Evolutionary conservation across 2,113 vertebrate genomes (phyloP), one percentile per base, ranked within the genome.

Genomic region (Gopherus flavomarginatus): DNA sequence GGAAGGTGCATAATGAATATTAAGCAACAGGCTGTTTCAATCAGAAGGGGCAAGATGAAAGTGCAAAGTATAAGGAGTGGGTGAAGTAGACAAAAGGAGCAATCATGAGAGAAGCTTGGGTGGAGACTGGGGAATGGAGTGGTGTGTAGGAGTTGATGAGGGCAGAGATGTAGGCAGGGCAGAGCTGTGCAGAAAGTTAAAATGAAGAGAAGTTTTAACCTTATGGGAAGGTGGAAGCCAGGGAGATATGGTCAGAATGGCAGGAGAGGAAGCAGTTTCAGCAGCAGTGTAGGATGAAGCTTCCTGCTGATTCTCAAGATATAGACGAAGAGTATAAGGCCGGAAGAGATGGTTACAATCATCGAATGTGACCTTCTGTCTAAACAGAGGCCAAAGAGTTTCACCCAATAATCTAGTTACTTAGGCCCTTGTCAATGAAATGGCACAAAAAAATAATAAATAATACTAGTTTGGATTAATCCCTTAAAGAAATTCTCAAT

Each of bases 221-320:
- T 53, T 49, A 83, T 19, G 31, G 50, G 35, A 82, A 38, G 56
- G 77, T 84, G 29, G 27, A 87, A 96, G 52, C 50, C n/a, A 81
- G 83, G 81, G 90, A 85, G 81, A 77, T 59, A 26, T 47, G 84
- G 54, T 81, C 57, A 88, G 75, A 69, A 84, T 92, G 75, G 90
- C n/a, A 54, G 83, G 86, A 92, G 38, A 94, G 29, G 57, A 91
- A 92, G 81, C 94, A 83, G 92, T 81, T 90, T 96, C 88, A 90
- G 87, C 92, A 79, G 6, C 1, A 2, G 1, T 3, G 79, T 49
- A 77, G 24, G 92, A 80, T 52, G 87, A 44, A 93, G 92, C 93
- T 93, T 95, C 52, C 87, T 89, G 92, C 95, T 95, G 96, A 96
- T 97, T 97, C 93, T 91, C 84, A 95, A 95, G 35, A 10, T 69